These are phyloP conservation scores for Nematolebias whitei DNA, from an alignment of 2,113 vertebrate genomes.

Conservation along the genomic window DNA sequence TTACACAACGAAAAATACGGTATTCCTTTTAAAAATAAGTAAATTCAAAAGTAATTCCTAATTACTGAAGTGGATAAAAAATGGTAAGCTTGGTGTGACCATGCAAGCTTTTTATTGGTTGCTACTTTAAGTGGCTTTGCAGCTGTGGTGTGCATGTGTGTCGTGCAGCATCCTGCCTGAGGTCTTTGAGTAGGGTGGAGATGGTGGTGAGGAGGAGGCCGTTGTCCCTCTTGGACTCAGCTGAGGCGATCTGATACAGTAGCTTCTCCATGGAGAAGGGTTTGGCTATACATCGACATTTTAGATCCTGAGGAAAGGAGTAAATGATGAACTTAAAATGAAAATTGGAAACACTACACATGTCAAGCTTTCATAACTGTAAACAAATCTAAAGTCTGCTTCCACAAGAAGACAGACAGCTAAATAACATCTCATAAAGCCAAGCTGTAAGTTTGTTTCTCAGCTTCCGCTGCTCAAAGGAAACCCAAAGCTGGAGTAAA, in stretches of 20 bases:
- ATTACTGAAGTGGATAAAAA: too few relatives aligned
- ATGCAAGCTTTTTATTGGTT: background rate
- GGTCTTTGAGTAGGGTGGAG: slow-evolving; percentile 95
- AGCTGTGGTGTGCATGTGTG: background rate
- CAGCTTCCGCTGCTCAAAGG: background rate
- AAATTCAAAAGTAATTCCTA: too few relatives aligned
- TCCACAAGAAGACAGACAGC: too few relatives aligned
- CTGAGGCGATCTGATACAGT: slow-evolving; percentile 97
- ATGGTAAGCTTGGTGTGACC: too few relatives aligned
- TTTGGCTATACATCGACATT: slow-evolving; percentile 94
- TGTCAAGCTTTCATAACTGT: too few relatives aligned
- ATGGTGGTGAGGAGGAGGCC: slow-evolving; percentile 93
- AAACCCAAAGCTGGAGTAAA: too few relatives aligned
- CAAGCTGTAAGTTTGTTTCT: too few relatives aligned
- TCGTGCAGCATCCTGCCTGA: slow-evolving; percentile 83
- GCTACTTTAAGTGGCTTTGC: background rate
- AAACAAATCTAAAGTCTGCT: too few relatives aligned
- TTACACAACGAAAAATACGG: too few relatives aligned
- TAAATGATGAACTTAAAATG: background rate
- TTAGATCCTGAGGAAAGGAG: slow-evolving; percentile 87
- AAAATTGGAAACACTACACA: too few relatives aligned
- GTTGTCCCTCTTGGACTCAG: slow-evolving; percentile 96
- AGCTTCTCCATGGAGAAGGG: slow-evolving; percentile 99
- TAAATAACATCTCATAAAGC: too few relatives aligned
- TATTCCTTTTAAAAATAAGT: too few relatives aligned